Evolutionary conservation across 2,888 invertebrate species (phyloP), one percentile per base, ranked within the genome.

Genomic region (Drosophila anomalata): DNA sequence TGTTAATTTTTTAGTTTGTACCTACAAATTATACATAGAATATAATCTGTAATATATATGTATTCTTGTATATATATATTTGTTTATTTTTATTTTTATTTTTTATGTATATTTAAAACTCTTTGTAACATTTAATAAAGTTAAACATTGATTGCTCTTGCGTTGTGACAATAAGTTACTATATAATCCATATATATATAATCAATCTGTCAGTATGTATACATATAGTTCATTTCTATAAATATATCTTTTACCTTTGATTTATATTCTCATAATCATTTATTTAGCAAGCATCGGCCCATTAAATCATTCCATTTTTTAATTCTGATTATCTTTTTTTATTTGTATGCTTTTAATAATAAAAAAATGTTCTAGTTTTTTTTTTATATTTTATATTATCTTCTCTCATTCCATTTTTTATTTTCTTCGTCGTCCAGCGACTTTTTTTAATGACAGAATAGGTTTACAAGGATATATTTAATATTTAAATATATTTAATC

Each of bases 131-230:
- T 79, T 74, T 82, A 80, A 73, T 82, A 82, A 79, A 78, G 70
- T 85, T 81, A 82, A 84, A 82, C 75, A 82, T 85, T 85, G 82
- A 86, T 83, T 85, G 86, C 80, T 82, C 75, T 82, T 85, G 83
- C 86, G 80, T 85, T 85, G 75, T 82, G 79, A 78, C 79, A 82
- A 75, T 73, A 78, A 78, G 60, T 73, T 73, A 63, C 60, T 67
- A 48, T 76, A 73, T 79, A 65, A 65, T 65, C 53, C 29, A 9
- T 29, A 29, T 29, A 36, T 36, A 51, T 77, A 72, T 77, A 63
- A 63, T 63, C 51, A 52, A 62, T 63, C 63, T 65, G 63, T 65
- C 63, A 52, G 71, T 71, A 69, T 80, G 57, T 55, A 76, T 76
- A 71, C 71, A 71, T 63, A 63, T 71, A 79, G 63, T 76, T 77